Base-by-base conservation (phyloP, 2,797 vertebrate species). In the Eidolon dupreanum region DNA sequence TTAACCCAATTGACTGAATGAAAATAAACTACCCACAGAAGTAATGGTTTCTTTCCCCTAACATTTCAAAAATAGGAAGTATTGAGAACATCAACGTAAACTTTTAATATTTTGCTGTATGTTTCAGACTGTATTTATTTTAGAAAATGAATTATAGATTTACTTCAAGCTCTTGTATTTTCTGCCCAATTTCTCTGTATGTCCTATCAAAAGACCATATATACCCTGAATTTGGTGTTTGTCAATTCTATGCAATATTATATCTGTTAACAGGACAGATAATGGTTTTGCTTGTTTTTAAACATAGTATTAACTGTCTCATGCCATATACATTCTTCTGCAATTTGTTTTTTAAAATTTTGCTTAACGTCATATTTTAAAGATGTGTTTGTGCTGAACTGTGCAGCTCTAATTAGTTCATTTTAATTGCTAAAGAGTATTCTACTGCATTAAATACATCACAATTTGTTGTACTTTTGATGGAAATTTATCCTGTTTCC, bases 361-460 rank as follows among this genome's bases (percentile, higher is more conserved):
- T 94, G 61, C 53, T 94, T 78, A 36, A 49, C 55, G 20, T n/a
- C 77, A 12, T 82, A 88, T 73, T 83, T 92, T 87, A 41, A 90
- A 94, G 81, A 79, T 33, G 36, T 53, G 24, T 26, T 33, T 13
- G 28, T 73, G 43, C 49, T 59, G 63, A 94, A 93, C 79, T 24
- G 88, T n/a, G 51, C 15, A 85, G n/a, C 31, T 46, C 28, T 85
- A 51, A 82, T n/a, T 8, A 57, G 11, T 41, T 84, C 41, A 41
- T 84, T 89, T 31, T 92, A 82, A 91, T 57, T 77, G 31, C 66
- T 71, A 65, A 31, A 31, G 9, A 31, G 7, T n/a, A 71, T 38
- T 88, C 46, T 88, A 61, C 22, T 85, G 12, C n/a, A 8, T 73
- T 78, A 84, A 84, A 68, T 15, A 90, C 0, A 22, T 17, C 6